Base-by-base conservation (phyloP, 2,113 vertebrate genomes). In the Rhea americana region DNA sequence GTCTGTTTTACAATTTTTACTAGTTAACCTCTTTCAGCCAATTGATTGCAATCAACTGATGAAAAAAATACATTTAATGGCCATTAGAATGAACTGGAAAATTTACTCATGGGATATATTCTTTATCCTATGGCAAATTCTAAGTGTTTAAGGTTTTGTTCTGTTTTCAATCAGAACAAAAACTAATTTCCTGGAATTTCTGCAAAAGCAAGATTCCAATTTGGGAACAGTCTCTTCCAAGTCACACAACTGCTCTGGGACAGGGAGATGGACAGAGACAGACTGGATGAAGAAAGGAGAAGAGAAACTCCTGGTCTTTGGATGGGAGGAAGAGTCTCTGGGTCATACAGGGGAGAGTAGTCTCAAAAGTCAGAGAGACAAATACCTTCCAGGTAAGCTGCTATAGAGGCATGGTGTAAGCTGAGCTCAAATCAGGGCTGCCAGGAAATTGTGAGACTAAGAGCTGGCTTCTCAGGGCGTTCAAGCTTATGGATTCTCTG, bases 191-290 rank as follows among this genome's bases (percentile, higher is more conserved):
- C 5, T 71, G 48, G 51, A 78, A 85, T 65, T 84, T 74, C 80
- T 75, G 22, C 8, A 67, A 90, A 95, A 89, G 47, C 24, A 88
- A 74, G 90, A 78, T 63, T 93, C 72, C 85, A 47, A 78, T 81
- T 80, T 91, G 37, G 20, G 17, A 91, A 51, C 6, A 78, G 55
- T 35, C 24, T 90, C 22, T 87, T 48, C 16, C 20, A 71, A 66
- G 25, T 85, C 50, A 22, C 55, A 56, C 28, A 78, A 0, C 8
- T 53, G 17, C 30, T 85, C 79, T 81, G 59, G 72, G 63, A 45
- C 20, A 89, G 72, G 43, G 16, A 89, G 32, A 48, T 26, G 19
- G 22, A 68, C 35, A 32, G 10, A 87, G 32, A 67, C 35, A 83
- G 24, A 25, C 10, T 65, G 24, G 28, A 80, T 45, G 22, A 61